Base-by-base conservation (phyloP, 2,113 vertebrate species). In the Notechis scutatus region DNA sequence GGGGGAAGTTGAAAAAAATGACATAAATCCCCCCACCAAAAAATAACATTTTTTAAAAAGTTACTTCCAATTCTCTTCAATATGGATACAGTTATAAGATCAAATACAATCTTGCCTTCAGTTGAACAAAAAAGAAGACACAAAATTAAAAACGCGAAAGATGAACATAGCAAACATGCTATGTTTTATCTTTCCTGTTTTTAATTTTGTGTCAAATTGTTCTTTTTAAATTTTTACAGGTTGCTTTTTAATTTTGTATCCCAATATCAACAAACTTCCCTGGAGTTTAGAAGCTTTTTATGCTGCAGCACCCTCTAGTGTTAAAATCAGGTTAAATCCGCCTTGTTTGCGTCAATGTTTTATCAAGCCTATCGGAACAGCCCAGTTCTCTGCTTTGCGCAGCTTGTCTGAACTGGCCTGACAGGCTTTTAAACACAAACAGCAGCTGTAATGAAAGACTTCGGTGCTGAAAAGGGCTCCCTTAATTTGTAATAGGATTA, bases 341-440 rank as follows among this genome's bases (percentile, higher is more conserved):
- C 50, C 18, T 55, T 20, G 64, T 64, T 92, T 26, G 81, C 21
- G 61, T 14, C 8, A 11, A 23, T n/a, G 10, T 47, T 10, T 3
- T 90, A n/a, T 12, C 50, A 86, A 7, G 57, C 74, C 9, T 23
- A 29, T 55, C 4, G 10, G 0, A 54, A 1, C 15, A 52, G 52
- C 5, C 0, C 0, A 59, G 21, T 29, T 54, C 0, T 0, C 55
- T 42, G 23, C 57, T 88, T 0, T 0, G 0, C n/a, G 18, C 59
- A 87, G 42, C 23, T 15, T 86, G 8, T 34, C 61, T 42, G 8
- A 26, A 92, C n/a, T 61, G 42, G 86, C 5, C 89, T 34, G 45
- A 26, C 34, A 18, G 64, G 18, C 39, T 88, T 54, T 88, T n/a
- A 54, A 3, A 55, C 21, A 3, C 29, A 14, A 92, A 1, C 1